phyloP scores from a whole-genome alignment of 1,140 invertebrate species.

The Thaumetopoea pityocampa region DNA sequence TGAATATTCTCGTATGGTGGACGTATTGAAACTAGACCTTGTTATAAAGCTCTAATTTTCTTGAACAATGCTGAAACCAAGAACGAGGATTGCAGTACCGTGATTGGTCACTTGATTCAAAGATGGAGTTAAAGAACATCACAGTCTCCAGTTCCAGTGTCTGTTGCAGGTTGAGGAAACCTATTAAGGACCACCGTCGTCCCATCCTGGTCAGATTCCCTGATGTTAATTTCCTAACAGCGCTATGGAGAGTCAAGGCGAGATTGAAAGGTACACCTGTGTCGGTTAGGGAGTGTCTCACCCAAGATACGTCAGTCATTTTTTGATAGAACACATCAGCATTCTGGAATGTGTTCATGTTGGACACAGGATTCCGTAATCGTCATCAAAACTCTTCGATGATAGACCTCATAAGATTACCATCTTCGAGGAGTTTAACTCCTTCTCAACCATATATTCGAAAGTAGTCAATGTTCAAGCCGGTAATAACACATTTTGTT shows the following conservation, averaged over 20 bases:
- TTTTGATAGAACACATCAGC: not conserved
- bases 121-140: not conserved
- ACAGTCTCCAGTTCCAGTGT: not conserved
- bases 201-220: not conserved
- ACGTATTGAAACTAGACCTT: not conserved
- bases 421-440: too few relatives aligned
- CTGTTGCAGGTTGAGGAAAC: not conserved
- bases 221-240: not conserved
- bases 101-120: not conserved
- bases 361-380: not conserved
- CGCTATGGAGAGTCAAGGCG: not conserved
- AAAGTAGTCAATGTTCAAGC: too few relatives aligned
- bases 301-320: not conserved
- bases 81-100: not conserved
- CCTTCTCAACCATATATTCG: too few relatives aligned
- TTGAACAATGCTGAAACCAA: not conserved
- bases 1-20: not conserved
- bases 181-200: not conserved
- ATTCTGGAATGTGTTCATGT: not conserved
- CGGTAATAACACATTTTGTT: too few relatives aligned
- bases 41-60: not conserved
- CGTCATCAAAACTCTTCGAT: not conserved
- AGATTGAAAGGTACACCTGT: not conserved
- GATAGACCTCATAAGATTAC: not conserved
- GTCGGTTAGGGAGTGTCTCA: not conserved